A percentile compares a stretch with the other conserved stretches of the same genome.
Conservation (phyloP, 1,140 invertebrate species). For the Scylla paramamosain region DNA sequence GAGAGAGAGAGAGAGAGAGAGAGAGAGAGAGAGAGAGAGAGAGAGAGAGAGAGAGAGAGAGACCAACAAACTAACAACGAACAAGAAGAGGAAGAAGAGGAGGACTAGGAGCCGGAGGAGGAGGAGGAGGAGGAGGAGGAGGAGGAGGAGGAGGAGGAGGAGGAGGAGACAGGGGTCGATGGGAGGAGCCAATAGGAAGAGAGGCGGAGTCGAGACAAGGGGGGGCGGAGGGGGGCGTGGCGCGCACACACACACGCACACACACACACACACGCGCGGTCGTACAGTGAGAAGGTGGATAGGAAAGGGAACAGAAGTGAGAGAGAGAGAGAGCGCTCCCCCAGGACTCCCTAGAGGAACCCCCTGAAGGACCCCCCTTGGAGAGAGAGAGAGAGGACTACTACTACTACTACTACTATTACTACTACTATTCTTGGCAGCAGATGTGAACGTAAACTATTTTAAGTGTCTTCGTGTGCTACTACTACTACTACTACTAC, state of each 20-base stretch:
- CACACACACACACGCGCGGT: no score
- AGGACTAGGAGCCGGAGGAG: background rate
- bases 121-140: background rate
- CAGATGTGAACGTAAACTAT: no score
- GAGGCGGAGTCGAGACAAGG: no score
- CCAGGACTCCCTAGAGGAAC: no score
- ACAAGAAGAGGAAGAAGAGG: background rate
- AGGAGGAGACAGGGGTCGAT: background rate
- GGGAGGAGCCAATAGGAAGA: background rate
- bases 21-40: background rate
- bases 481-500: no score
- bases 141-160: background rate
- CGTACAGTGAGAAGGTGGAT: background rate
- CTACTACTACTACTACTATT: no score
- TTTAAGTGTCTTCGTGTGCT: no score
- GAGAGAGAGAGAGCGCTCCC: conserved; percentile 39
- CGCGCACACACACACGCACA: no score
- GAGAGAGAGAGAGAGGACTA: background rate
- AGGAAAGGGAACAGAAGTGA: background rate
- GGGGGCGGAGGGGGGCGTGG: no score
- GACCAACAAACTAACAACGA: background rate
- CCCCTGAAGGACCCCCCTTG: no score
- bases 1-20: conserved; percentile 3
- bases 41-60: background rate
- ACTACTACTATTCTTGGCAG: no score